A percentile compares a stretch with the other conserved stretches of the same genome.
Evolutionary conservation across 2,888 invertebrate species (phyloP).

Genomic region (Tillus elongatus): DNA sequence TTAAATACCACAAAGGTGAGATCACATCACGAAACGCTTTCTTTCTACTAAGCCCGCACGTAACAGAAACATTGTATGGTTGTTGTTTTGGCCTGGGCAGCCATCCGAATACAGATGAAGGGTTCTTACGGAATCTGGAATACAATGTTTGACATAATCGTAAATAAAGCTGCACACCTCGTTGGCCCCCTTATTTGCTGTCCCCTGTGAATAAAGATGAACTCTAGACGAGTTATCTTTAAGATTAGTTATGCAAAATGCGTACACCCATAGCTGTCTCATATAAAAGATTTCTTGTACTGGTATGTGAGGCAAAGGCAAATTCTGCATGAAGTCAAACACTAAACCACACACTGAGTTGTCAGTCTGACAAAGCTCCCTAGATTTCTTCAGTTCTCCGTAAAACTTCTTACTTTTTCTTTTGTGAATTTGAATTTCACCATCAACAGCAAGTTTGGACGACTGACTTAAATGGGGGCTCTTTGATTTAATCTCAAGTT

Average conservation of each 20-base stretch:
- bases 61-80: background rate
- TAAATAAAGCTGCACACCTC: conserved; percentile 1
- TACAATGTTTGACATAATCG: background rate
- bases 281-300: conserved; percentile 21
- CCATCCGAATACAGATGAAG: background rate
- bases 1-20: background rate
- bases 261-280: conserved; percentile 16
- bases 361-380: conserved; percentile 1
- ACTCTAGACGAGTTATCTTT: background rate
- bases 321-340: conserved; percentile 18
- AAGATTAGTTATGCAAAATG: conserved; percentile 15
- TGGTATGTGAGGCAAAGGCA: conserved; percentile 16
- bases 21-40: background rate
- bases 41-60: background rate
- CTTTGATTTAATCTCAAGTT: background rate
- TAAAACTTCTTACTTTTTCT: conserved; percentile 3
- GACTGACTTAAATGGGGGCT: background rate
- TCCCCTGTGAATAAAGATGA: background rate
- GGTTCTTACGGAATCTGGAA: background rate
- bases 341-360: background rate
- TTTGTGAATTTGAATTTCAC: background rate
- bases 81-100: conserved; percentile 2
- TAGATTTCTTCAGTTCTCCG: background rate
- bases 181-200: background rate
- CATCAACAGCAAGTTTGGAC: background rate